phyloP scores from a whole-genome alignment of 35 echinoderm and acorn worm species.

The Stichopus chloronotus region DNA sequence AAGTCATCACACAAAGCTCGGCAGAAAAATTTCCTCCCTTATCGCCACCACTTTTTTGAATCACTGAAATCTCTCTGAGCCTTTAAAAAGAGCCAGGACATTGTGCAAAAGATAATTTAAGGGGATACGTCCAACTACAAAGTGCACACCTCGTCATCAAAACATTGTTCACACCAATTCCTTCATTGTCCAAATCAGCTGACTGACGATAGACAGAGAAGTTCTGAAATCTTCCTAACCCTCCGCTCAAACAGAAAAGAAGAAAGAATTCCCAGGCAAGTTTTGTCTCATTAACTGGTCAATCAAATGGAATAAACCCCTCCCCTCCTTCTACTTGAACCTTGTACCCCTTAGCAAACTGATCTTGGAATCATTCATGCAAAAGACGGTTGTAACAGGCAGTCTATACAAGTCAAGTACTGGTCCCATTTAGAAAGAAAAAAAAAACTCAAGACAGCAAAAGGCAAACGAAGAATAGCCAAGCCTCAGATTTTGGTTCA shows the following conservation, averaged over 20 bases:
- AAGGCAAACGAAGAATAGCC: background rate
- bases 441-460: too few species aligned
- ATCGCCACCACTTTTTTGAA: too few species aligned
- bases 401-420: background rate
- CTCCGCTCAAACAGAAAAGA: background rate
- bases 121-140: too few species aligned
- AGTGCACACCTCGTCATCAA: too few species aligned
- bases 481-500: background rate
- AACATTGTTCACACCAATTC: background rate
- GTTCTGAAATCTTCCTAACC: background rate
- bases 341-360: background rate
- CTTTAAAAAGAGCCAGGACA: too few species aligned
- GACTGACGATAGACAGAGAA: too few species aligned
- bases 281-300: background rate
- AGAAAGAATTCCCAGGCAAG: constrained; percentile 25
- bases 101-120: too few species aligned
- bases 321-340: constrained; percentile 32
- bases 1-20: too few species aligned
- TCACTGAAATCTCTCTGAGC: too few species aligned
- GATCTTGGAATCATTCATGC: background rate
- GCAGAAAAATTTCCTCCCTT: too few species aligned
- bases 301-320: constrained; percentile 39
- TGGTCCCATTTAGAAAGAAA: background rate
- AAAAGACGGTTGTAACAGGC: background rate
- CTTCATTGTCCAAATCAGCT: background rate